phyloP scores from a whole-genome alignment of 2,797 vertebrate species.

The Rhabdomys pumilio region DNA sequence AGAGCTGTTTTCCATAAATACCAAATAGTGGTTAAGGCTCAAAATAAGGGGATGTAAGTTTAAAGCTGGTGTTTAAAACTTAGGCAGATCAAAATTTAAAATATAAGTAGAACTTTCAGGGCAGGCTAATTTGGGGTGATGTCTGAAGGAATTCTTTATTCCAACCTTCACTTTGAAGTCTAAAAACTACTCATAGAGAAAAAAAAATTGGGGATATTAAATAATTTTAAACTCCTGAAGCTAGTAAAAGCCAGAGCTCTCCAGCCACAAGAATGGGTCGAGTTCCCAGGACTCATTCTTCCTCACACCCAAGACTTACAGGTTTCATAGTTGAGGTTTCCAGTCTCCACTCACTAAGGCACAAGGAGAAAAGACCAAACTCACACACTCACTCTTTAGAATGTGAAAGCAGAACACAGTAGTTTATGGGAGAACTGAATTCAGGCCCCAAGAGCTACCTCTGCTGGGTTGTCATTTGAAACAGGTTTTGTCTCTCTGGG shows the following conservation, averaged over 20 bases:
- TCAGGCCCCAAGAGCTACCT: slow-evolving; percentile 29
- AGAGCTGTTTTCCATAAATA: slow-evolving; percentile 82
- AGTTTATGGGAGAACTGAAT: slow-evolving; percentile 52
- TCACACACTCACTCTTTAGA: background rate
- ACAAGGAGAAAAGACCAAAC: slow-evolving; percentile 3
- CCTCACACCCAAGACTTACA: slow-evolving; percentile 25
- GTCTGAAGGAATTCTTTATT: slow-evolving; percentile 68
- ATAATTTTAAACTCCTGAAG: slow-evolving; percentile 71
- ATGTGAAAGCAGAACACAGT: slow-evolving; percentile 27
- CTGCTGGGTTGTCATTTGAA: slow-evolving; percentile 7
- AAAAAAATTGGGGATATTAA: slow-evolving; percentile 63
- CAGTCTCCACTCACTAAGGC: background rate
- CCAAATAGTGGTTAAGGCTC: slow-evolving; percentile 72
- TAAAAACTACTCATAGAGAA: slow-evolving; percentile 61
- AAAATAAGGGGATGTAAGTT: slow-evolving; percentile 65
- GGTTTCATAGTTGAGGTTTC: slow-evolving; percentile 37
- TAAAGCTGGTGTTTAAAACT: slow-evolving; percentile 79
- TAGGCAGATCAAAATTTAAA: slow-evolving; percentile 79
- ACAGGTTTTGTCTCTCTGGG: background rate
- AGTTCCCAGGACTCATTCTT: slow-evolving; percentile 48
- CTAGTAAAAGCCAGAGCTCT: slow-evolving; percentile 69
- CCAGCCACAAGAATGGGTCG: slow-evolving; percentile 50
- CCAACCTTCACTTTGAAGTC: slow-evolving; percentile 65
- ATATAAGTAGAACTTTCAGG: slow-evolving; percentile 72
- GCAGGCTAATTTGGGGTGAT: slow-evolving; percentile 41